Evolutionary conservation across 2,797 vertebrate genomes (phyloP).

Genomic region (Forpus xanthops): DNA sequence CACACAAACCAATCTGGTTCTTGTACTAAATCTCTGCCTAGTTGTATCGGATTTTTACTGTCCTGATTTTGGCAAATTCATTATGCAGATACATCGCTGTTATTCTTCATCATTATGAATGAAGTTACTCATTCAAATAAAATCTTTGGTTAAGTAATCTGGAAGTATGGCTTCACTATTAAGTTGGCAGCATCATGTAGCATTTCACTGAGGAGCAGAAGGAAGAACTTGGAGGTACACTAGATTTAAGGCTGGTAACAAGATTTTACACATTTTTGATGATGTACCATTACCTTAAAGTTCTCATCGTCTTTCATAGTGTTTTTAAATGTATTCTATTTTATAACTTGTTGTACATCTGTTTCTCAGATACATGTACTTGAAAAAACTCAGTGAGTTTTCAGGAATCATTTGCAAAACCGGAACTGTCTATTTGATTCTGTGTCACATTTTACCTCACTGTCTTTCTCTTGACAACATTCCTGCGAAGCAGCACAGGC

Average conservation of each 20-base stretch:
- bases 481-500: rapidly evolving
- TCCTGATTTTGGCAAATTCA: not conserved
- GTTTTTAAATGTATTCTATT: not conserved
- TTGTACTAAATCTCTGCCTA: not conserved
- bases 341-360: not conserved
- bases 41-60: not conserved
- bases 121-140: not conserved
- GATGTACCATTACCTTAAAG: not conserved
- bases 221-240: not conserved
- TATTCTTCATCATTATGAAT: not conserved
- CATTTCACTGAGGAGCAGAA: not conserved
- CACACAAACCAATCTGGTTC: not conserved
- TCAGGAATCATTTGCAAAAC: not conserved
- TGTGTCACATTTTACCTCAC: not conserved
- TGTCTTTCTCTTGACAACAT: not conserved
- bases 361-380: not conserved
- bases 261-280: not conserved
- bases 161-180: not conserved
- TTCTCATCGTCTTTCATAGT: not conserved
- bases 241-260: not conserved
- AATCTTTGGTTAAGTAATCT: not conserved
- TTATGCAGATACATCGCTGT: not conserved
- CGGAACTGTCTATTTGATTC: not conserved
- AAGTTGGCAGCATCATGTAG: not conserved
- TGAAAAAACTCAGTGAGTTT: not conserved